Percentiles rank a stretch among this genome's conserved stretches.
Evolutionary conservation across 1,140 invertebrate genomes (phyloP).

Genomic region (Prorops nasuta): DNA sequence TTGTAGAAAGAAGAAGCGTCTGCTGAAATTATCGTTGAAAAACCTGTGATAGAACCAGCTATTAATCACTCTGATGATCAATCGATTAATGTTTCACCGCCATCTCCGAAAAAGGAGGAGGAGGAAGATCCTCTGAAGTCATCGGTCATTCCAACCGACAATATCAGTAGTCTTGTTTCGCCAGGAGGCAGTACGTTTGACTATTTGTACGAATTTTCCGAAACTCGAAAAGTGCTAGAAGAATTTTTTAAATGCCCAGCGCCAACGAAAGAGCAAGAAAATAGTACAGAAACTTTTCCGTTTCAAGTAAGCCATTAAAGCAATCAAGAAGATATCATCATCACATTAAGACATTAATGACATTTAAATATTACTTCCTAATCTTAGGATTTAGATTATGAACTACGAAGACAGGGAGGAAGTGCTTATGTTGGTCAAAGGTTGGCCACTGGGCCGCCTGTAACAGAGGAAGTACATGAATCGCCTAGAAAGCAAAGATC

Average conservation of each 20-base stretch:
- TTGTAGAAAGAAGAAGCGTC: conserved; percentile 43
- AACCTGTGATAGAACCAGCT: conserved; percentile 43
- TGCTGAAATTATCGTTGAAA: conserved; percentile 42
- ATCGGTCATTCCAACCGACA: conserved; percentile 41
- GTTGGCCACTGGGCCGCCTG: conserved; percentile 65
- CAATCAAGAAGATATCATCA: background rate
- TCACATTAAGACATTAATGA: background rate
- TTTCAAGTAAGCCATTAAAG: conserved; percentile 55
- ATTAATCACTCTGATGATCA: conserved; percentile 33
- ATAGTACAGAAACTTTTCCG: conserved; percentile 43
- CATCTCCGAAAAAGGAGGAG: conserved; percentile 37
- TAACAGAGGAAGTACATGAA: conserved; percentile 50
- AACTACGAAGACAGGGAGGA: conserved; percentile 67
- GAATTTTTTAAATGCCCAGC: conserved; percentile 85
- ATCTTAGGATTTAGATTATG: conserved; percentile 77
- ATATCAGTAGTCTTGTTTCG: conserved; percentile 48
- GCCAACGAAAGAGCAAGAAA: conserved; percentile 61
- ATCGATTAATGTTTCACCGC: conserved; percentile 22
- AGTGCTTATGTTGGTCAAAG: conserved; percentile 81
- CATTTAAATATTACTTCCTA: background rate
- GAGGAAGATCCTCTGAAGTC: conserved; percentile 45
- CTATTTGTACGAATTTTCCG: conserved; percentile 87
- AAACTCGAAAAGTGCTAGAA: conserved; percentile 85
- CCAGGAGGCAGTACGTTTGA: conserved; percentile 66
- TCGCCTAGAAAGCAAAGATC: conserved; percentile 51